phyloP scores from a whole-genome alignment of 2,113 vertebrate genomes.

The Brienomyrus brachyistius region DNA sequence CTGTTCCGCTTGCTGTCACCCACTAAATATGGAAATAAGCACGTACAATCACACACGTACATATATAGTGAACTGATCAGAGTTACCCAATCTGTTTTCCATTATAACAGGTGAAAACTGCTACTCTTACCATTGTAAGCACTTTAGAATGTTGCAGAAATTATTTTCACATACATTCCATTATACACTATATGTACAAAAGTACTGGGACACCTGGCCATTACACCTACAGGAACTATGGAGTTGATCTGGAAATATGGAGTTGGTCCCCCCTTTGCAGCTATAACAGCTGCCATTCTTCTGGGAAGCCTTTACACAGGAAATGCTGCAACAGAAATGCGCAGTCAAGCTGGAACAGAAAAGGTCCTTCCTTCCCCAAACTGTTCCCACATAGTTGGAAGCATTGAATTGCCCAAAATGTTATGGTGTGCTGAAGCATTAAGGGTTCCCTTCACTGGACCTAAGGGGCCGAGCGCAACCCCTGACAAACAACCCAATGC shows the following conservation, averaged over 20 bases:
- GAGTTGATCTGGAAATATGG: not conserved
- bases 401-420: not conserved
- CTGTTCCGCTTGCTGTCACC: conserved; percentile 44
- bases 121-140: not conserved
- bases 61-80: not conserved
- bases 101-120: not conserved
- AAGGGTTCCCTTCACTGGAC: not conserved
- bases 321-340: too few relatives aligned
- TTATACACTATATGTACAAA: not conserved
- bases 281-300: not conserved
- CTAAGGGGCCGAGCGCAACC: not conserved
- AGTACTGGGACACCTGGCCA: not conserved
- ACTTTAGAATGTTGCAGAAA: not conserved
- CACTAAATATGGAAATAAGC: conserved; percentile 57
- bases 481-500: not conserved
- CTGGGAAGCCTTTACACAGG: not conserved
- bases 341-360: not conserved
- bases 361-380: not conserved
- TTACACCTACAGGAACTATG: not conserved
- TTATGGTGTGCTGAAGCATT: not conserved
- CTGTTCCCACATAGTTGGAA: not conserved
- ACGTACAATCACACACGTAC: not conserved
- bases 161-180: not conserved
- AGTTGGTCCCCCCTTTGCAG: not conserved
- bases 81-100: not conserved